A percentile compares a stretch with the other conserved stretches of the same genome.
phyloP scores from a whole-genome alignment of 2,797 vertebrate species.

The Parauchenoglanis ngamensis region DNA sequence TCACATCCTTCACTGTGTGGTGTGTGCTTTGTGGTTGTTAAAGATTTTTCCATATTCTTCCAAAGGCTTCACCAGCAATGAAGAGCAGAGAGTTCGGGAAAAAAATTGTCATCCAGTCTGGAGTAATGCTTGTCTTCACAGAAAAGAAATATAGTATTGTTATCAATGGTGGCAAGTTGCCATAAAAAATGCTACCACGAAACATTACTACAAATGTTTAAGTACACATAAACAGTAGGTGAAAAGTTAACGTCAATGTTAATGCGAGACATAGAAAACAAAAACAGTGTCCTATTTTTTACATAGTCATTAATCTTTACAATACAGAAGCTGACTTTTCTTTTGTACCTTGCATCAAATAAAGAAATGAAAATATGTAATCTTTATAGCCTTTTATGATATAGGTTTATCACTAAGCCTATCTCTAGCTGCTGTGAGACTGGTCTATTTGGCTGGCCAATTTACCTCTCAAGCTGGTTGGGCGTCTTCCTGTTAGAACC shows the following conservation, averaged over 20 bases:
- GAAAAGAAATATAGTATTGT: background rate
- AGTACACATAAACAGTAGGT: background rate
- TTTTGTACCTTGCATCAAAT: background rate
- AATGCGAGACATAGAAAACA: background rate
- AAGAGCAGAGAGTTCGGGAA: background rate
- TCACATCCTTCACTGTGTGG: slow-evolving; percentile 22
- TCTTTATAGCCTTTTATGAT: background rate
- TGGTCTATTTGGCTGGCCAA: background rate
- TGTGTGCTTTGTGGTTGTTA: slow-evolving; percentile 14
- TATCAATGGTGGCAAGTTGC: background rate
- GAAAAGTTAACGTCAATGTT: background rate
- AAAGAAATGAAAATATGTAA: background rate
- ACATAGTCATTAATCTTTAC: background rate
- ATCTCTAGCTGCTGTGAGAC: background rate
- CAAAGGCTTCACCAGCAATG: background rate
- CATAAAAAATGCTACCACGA: background rate
- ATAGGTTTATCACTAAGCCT: background rate
- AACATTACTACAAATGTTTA: background rate
- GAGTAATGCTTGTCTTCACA: background rate
- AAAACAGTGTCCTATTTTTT: background rate
- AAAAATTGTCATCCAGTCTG: background rate
- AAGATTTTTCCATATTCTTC: slow-evolving; percentile 1
- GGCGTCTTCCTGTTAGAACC: background rate
- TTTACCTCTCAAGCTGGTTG: background rate
- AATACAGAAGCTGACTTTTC: background rate